Conservation (phyloP, 1,140 invertebrate genomes). For the Formica exsecta region DNA sequence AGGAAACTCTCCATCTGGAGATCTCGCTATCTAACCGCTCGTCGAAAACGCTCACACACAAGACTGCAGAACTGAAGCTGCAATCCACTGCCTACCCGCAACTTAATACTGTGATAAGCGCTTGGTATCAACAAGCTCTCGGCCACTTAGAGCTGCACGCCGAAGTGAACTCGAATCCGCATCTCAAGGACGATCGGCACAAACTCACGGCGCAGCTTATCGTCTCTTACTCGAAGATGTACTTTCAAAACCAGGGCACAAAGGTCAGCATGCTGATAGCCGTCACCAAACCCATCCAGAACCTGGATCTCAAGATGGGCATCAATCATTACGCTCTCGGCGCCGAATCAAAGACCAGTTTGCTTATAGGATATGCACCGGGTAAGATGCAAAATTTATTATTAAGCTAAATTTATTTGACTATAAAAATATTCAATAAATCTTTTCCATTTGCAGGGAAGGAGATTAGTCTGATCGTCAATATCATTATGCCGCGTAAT, state of each 20-base stretch:
- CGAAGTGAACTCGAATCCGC: conserved; percentile 86
- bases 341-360: conserved; percentile 78
- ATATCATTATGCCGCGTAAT: conserved; percentile 86
- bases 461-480: conserved; percentile 87
- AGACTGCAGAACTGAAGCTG: conserved; percentile 88
- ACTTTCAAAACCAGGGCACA: conserved; percentile 83
- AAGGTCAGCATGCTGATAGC: conserved; percentile 84
- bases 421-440: background rate
- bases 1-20: conserved; percentile 90
- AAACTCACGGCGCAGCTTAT: conserved; percentile 87
- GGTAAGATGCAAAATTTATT: conserved; percentile 70
- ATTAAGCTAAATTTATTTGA: background rate
- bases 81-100: conserved; percentile 92
- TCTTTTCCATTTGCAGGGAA: conserved; percentile 85
- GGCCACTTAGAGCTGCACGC: conserved; percentile 87
- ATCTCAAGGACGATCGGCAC: conserved; percentile 86
- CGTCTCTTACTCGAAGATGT: conserved; percentile 87
- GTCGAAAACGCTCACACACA: conserved; percentile 88
- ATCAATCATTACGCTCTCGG: conserved; percentile 82
- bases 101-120: conserved; percentile 90
- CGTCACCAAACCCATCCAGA: conserved; percentile 85
- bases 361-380: conserved; percentile 86
- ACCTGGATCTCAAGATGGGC: conserved; percentile 86
- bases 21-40: conserved; percentile 89
- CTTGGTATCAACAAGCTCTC: conserved; percentile 88